Percentiles rank a stretch among this genome's conserved stretches.
These are phyloP conservation scores for Crocallis elinguaria DNA, from an alignment of 2,888 invertebrate genomes.

Conservation along the genomic window DNA sequence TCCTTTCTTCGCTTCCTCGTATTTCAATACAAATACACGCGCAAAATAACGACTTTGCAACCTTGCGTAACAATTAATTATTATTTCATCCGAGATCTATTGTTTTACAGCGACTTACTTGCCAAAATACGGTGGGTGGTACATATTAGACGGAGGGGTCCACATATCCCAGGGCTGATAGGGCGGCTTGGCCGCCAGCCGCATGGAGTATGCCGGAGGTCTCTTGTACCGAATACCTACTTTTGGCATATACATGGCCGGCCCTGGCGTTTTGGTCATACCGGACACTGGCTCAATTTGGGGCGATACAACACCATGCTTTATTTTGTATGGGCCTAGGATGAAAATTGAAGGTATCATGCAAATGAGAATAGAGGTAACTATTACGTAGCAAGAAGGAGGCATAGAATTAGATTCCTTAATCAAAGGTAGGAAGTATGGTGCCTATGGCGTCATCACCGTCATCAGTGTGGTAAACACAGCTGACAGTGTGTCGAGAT, in stretches of 20 bases:
- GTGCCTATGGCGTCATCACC: too few species aligned
- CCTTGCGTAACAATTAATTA: too few species aligned
- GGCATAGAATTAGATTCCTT: too few species aligned
- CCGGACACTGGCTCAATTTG: conserved; percentile 43
- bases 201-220: conserved; percentile 61
- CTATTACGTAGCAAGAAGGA: too few species aligned
- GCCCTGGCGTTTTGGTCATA: conserved; percentile 57
- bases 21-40: too few species aligned
- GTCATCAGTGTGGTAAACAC: too few species aligned
- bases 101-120: conserved; percentile 55
- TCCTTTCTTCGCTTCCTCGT: too few species aligned
- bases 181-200: conserved; percentile 52
- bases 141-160: conserved; percentile 75
- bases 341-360: background rate
- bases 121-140: conserved; percentile 57
- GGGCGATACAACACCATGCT: conserved; percentile 57
- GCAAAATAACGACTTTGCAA: too few species aligned
- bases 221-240: conserved; percentile 44
- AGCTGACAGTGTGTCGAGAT: too few species aligned
- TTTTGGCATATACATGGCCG: conserved; percentile 54
- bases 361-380: too few species aligned
- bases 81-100: too few species aligned
- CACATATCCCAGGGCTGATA: conserved; percentile 64
- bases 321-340: conserved; percentile 32
- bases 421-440: too few species aligned